Evolutionary conservation across 2,113 vertebrate genomes (phyloP).

Genomic region (Peucedramus taeniatus): DNA sequence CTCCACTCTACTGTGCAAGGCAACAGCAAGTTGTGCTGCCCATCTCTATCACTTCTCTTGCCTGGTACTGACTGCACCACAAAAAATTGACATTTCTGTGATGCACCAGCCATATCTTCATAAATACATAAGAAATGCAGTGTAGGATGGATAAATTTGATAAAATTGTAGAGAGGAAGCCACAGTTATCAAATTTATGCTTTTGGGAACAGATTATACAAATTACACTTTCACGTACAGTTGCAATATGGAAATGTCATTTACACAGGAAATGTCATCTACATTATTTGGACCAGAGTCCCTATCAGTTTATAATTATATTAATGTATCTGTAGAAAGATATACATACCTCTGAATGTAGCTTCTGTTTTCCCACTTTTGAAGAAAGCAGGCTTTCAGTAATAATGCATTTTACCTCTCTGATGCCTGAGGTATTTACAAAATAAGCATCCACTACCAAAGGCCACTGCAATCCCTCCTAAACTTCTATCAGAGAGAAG

Average conservation of each 20-base stretch:
- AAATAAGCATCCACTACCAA: not conserved
- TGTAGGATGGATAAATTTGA: not conserved
- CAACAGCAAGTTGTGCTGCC: not conserved
- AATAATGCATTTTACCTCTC: not conserved
- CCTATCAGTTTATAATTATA: not conserved
- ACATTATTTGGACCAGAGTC: not conserved
- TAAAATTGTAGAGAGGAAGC: not conserved
- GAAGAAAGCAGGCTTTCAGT: not conserved
- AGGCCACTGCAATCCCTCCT: not conserved
- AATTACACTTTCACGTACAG: not conserved
- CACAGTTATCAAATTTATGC: not conserved
- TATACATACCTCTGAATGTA: not conserved
- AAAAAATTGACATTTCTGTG: not conserved
- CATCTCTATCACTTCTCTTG: not conserved
- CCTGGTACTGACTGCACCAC: not conserved
- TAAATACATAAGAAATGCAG: not conserved
- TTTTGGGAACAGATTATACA: not conserved
- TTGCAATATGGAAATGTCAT: not conserved
- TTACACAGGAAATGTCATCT: not conserved
- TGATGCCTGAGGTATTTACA: not conserved
- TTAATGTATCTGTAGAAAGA: not conserved
- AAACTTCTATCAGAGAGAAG: not conserved
- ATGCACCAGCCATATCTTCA: not conserved
- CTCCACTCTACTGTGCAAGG: not conserved
- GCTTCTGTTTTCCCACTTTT: not conserved